Base-by-base conservation (phyloP, 2,797 vertebrate species). In the Avahi laniger region DNA sequence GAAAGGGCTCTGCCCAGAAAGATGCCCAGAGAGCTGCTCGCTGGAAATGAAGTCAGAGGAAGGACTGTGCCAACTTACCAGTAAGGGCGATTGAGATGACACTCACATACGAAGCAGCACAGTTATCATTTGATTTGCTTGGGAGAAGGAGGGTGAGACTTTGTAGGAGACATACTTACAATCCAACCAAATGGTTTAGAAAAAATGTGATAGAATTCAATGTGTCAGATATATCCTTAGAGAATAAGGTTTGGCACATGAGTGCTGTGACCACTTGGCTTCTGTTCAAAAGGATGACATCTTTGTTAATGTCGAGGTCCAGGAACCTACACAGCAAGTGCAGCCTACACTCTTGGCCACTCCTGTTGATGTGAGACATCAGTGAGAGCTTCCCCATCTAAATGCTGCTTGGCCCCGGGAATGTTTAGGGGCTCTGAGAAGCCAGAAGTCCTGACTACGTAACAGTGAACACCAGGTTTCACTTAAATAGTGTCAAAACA, bases 301-400 rank as follows among this genome's bases (percentile, higher is more conserved):
- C 72, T 14, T 0, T 75, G 52, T 70, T 4, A 48, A 52, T 1
- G 1, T 14, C 24, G 15, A 38, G 63, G 28, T 38, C 89, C 48
- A 3, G n/a, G 30, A 63, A 28, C 4, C 63, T 72, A 28, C 54
- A 12, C 17, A 26, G 46, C 91, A 72, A 79, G 48, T 0, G 0
- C 61, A 48, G 38, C 57, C 57, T 28, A 5, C 0, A 0, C 17
- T 12, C 15, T 0, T 0, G 24, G 30, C 63, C 48, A 5, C 43
- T n/a, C 8, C 24, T 17, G 0, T 3, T 57, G 4, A 5, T 10
- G 1, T 17, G 15, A 28, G 8, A 50, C 8, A 13, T 15, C 35
- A 10, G 13, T 5, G 61, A 73, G 18, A 14, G 0, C 35, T 6
- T 57, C 20, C 10, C 7, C 6, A 20, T 8, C 59, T 20, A 28